Evolutionary conservation across 2,113 vertebrate genomes (phyloP).

Genomic region (Melanotaenia duboulayi): DNA sequence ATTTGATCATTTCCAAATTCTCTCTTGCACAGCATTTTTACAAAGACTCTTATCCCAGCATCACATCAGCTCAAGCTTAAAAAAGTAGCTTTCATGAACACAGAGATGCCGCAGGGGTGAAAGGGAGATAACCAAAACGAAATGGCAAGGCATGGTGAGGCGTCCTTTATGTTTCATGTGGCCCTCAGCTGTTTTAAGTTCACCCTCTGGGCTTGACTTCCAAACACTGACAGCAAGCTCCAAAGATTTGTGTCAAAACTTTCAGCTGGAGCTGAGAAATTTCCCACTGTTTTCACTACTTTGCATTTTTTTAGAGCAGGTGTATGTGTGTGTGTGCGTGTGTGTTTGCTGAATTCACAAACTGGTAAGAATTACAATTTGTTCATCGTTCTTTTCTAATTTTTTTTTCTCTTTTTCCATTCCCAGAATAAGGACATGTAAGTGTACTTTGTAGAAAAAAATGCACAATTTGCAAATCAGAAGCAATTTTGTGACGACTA

Average conservation of each 20-base stretch:
- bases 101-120: slow-evolving; percentile 14
- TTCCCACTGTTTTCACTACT: slow-evolving; percentile 39
- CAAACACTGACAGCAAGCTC: slow-evolving; percentile 39
- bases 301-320: slow-evolving; percentile 43
- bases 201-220: slow-evolving; percentile 62
- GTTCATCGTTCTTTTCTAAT: slow-evolving; percentile 16
- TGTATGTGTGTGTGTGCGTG: slow-evolving; percentile 34
- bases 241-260: slow-evolving; percentile 53
- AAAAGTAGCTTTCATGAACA: background rate
- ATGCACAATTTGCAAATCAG: background rate
- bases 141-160: slow-evolving; percentile 36
- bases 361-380: background rate
- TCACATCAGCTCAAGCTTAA: slow-evolving; percentile 11
- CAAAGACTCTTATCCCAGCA: background rate
- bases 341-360: slow-evolving; percentile 27
- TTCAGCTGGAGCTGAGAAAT: slow-evolving; percentile 34
- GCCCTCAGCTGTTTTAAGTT: slow-evolving; percentile 59
- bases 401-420: background rate
- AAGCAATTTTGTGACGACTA: slow-evolving; percentile 2
- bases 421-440: background rate
- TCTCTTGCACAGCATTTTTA: slow-evolving; percentile 15
- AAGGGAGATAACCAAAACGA: slow-evolving; percentile 38
- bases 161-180: slow-evolving; percentile 76
- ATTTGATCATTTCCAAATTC: slow-evolving; percentile 56
- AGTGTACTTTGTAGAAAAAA: background rate